These are phyloP conservation scores for Ochropleura plecta DNA, from an alignment of 2,888 invertebrate species.

Conservation along the genomic window DNA sequence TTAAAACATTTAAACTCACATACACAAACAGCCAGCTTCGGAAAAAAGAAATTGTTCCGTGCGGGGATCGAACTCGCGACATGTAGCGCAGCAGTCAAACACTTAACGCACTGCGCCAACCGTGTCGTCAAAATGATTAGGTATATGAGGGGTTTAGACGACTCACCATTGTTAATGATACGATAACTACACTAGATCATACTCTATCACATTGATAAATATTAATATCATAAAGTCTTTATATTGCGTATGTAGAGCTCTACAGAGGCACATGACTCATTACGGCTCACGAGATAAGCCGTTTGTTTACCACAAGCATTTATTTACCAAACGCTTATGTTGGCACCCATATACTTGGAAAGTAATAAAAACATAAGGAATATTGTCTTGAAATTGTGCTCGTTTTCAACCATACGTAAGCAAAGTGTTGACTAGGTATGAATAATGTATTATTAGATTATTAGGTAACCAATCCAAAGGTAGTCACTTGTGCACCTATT, in stretches of 20 bases:
- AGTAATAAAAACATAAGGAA: constrained; percentile 48
- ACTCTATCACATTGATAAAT: constrained; percentile 44
- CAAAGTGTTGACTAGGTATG: background rate
- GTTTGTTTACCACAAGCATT: constrained; percentile 50
- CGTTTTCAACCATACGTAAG: constrained; percentile 8
- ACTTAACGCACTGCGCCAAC: too few relatives aligned
- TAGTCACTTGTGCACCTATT: background rate
- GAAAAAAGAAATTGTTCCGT: too few relatives aligned
- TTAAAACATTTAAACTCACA: too few relatives aligned
- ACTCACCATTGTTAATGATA: background rate
- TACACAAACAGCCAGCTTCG: too few relatives aligned
- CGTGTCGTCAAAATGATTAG: too few relatives aligned
- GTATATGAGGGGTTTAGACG: background rate
- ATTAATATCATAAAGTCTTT: constrained; percentile 41
- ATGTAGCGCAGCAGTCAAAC: too few relatives aligned
- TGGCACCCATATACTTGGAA: constrained; percentile 38
- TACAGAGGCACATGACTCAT: constrained; percentile 53
- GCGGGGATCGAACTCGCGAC: too few relatives aligned
- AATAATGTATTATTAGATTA: constrained; percentile 6
- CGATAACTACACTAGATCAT: background rate
- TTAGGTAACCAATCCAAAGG: background rate
- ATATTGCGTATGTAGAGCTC: constrained; percentile 47
- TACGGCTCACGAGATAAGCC: constrained; percentile 60
- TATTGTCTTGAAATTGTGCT: constrained; percentile 34
- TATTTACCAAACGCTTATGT: constrained; percentile 54